Evolutionary conservation across 2,113 vertebrate genomes (phyloP).

Genomic region (Dolichallabes microphthalmus): DNA sequence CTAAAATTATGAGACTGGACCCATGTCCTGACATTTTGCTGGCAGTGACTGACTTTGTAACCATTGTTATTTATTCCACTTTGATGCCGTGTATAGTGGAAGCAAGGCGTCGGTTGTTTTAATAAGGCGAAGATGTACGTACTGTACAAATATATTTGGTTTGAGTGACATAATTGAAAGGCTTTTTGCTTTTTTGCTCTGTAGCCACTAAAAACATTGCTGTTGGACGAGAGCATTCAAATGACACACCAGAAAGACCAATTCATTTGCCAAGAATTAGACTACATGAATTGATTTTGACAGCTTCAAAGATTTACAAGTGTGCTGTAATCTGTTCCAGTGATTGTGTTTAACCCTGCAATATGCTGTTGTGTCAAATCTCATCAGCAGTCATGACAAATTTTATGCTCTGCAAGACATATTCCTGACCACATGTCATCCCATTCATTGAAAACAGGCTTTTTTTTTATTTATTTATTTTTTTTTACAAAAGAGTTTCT

Average conservation of each 20-base stretch:
- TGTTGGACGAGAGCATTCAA: slow-evolving; percentile 56
- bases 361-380: slow-evolving; percentile 30
- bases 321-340: not conserved
- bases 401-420: slow-evolving; percentile 9
- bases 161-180: slow-evolving; percentile 55
- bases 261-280: slow-evolving; percentile 46
- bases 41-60: not conserved
- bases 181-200: slow-evolving; percentile 58
- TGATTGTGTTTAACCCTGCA: slow-evolving; percentile 34
- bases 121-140: not conserved
- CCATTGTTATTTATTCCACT: not conserved
- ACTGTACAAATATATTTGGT: slow-evolving; percentile 6
- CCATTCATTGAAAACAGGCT: not conserved
- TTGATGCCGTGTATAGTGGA: not conserved
- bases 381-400: slow-evolving; percentile 19
- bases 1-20: not conserved
- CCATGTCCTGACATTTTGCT: not conserved
- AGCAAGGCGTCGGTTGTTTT: not conserved
- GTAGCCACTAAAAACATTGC: slow-evolving; percentile 63
- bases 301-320: slow-evolving; percentile 7
- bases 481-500: not conserved
- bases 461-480: too few relatives aligned
- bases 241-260: slow-evolving; percentile 49
- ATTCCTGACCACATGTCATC: slow-evolving; percentile 2
- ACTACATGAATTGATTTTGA: slow-evolving; percentile 55